These are phyloP conservation scores for Drosophila mayri DNA, from an alignment of 1,140 invertebrate species.

Conservation along the genomic window DNA sequence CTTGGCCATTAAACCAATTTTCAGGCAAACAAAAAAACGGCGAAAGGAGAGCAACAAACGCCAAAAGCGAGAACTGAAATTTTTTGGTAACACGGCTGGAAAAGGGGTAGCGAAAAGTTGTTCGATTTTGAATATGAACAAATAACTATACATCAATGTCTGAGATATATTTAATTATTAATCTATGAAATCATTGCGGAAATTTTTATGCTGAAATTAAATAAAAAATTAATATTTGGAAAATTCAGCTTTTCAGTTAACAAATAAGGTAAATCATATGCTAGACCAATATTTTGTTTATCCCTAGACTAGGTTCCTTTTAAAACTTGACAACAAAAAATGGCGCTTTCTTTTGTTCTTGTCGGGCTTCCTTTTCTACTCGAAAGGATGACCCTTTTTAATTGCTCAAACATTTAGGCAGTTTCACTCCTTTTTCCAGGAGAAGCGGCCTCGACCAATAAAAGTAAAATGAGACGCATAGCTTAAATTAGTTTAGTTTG, in stretches of 20 bases:
- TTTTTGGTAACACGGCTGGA: conserved; percentile 15
- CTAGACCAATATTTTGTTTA: background rate
- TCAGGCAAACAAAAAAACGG: conserved; percentile 53
- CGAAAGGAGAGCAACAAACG: conserved; percentile 18
- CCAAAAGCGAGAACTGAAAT: conserved; percentile 29
- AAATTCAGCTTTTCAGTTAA: too few species aligned
- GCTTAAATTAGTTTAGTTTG: conserved; percentile 39
- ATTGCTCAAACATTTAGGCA: conserved; percentile 60
- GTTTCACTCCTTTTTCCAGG: conserved; percentile 26
- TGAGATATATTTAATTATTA: background rate
- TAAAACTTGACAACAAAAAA: conserved; percentile 21
- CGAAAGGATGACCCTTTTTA: conserved; percentile 62
- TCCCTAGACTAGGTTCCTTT: background rate
- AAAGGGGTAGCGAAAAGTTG: conserved; percentile 9
- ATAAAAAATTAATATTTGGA: too few species aligned
- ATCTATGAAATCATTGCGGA: background rate
- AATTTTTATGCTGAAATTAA: background rate
- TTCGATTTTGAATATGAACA: background rate
- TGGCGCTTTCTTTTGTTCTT: conserved; percentile 14
- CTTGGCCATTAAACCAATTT: conserved; percentile 71
- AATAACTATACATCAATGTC: conserved; percentile 2
- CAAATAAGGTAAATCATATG: background rate
- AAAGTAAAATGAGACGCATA: conserved; percentile 21
- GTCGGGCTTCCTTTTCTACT: conserved; percentile 31
- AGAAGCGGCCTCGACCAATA: conserved; percentile 1